Conservation (phyloP, 2,797 vertebrate species). For the Anguilla obscura region DNA sequence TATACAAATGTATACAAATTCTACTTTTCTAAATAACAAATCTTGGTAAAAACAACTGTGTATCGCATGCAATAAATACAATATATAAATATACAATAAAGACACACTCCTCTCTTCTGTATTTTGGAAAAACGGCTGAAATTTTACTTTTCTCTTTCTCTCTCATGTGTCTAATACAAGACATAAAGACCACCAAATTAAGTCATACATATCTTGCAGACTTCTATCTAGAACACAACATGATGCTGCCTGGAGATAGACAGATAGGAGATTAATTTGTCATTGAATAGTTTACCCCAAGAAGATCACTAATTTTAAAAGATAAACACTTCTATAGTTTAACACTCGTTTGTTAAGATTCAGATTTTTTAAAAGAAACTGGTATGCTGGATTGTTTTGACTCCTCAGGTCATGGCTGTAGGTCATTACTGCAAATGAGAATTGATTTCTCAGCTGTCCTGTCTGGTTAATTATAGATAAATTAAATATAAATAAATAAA, state of each 20-base stretch:
- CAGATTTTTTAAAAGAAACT: too few relatives aligned
- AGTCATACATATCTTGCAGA: not conserved
- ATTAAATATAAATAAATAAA: too few relatives aligned
- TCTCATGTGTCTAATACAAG: not conserved
- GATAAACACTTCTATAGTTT: not conserved
- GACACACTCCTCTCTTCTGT: not conserved
- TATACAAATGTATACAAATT: not conserved
- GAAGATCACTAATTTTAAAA: not conserved
- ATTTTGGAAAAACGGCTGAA: not conserved
- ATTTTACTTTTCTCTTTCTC: not conserved
- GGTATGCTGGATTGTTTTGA: too few relatives aligned
- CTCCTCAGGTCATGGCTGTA: too few relatives aligned
- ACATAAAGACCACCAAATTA: not conserved
- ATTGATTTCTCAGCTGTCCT: too few relatives aligned
- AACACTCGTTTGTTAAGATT: too few relatives aligned
- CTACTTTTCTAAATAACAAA: not conserved
- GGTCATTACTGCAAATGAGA: too few relatives aligned
- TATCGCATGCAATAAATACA: not conserved
- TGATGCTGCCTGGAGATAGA: not conserved
- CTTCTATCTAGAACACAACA: not conserved
- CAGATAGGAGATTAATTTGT: not conserved
- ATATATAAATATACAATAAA: not conserved
- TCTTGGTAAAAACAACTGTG: not conserved
- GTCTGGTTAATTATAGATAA: too few relatives aligned
- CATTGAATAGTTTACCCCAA: not conserved